Base-by-base conservation (phyloP, 2,888 invertebrate genomes). In the Strigamia transsilvanica region DNA sequence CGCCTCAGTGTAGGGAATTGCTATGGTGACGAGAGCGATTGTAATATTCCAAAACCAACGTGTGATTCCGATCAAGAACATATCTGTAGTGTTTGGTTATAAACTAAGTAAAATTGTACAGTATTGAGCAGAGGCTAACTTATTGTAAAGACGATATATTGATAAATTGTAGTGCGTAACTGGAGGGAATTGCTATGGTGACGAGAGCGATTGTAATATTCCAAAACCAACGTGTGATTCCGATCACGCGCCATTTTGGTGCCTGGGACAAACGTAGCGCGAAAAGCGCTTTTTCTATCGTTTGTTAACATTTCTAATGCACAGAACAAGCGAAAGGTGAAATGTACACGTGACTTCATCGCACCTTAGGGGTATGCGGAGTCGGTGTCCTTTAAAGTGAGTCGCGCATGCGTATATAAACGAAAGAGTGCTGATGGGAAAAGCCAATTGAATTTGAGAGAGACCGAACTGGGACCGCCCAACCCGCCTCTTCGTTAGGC, bases 381-480 rank as follows among this genome's bases (percentile, higher is more conserved):
- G 61, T 66, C 61, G 61, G 61, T 66, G 21, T 66, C 61, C 61
- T 66, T 66, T 66, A 66, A 66, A 66, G 61, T 66, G 61, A 66
- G 23, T 21, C 61, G 61, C 61, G 61, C 61, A 66, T 66, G 61
- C 61, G 61, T 66, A 66, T 21, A 66, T 66, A 66, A 66, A 66
- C 21, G 21, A 66, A 66, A 66, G 61, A 66, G 61, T 66, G 61
- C 61, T 46, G 46, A 46, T 46, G 46, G 46, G 46, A 46, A 66
- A 66, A 66, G 61, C 61, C 61, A 66, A 66, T 66, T 66, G 61
- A 66, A 66, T 66, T 66, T 66, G 23, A n/a, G 61, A 66, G 61
- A 66, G 61, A 66, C 23, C 61, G 61, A 66, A 66, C 61, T 23
- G 61, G 61, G 61, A 66, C 61, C 61, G 61, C 61, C 61, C 61